Evolutionary conservation across 2,797 vertebrate species (phyloP), one percentile per base, ranked within the genome.

Genomic region (Antrozous pallidus): DNA sequence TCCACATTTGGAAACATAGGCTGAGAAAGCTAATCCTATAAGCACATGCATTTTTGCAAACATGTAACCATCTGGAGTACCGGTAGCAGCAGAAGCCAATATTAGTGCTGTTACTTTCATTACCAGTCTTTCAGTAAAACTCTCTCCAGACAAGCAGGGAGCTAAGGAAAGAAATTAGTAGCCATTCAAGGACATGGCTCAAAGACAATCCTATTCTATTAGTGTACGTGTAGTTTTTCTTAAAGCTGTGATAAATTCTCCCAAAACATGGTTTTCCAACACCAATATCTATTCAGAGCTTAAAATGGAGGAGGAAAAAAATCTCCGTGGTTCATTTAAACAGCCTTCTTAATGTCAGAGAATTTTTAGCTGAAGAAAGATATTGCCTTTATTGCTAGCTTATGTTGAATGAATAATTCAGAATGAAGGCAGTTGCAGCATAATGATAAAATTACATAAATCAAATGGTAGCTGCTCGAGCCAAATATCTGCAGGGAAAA

Each of bases 1-100:
- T 96, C 73, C 88, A 49, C 63, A 93, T 92, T 97, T 96, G 69
- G 94, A 97, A 93, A 58, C 45, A 96, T 77, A 95, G 67, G 89
- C 6, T 49, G 49, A 96, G 93, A 95, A 98, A 98, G 87, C 92
- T 97, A 98, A 97, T 80, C 40, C 14, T 97, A 96, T 90, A 95
- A 96, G 90, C 94, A 96, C 96, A 31, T 18, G 4, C 65, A 74
- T 97, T 88, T 98, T 98, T 80, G 96, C 96, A 97, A 98, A 96
- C 61, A 95, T 96, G 45, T 65, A 95, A 61, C 96, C 98, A 98
- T 98, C 97, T 98, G 96, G 97, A 97, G 88, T 18, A 95, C 63
- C 85, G 96, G 97, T 96, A 97, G 98, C 94, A 97, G 94, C 95
- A 96, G 93, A 96, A 98, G 94, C 93, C 91, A 97, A 92, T 97